Evolutionary conservation across 2,113 vertebrate genomes (phyloP).

Genomic region (Mustela nigripes): DNA sequence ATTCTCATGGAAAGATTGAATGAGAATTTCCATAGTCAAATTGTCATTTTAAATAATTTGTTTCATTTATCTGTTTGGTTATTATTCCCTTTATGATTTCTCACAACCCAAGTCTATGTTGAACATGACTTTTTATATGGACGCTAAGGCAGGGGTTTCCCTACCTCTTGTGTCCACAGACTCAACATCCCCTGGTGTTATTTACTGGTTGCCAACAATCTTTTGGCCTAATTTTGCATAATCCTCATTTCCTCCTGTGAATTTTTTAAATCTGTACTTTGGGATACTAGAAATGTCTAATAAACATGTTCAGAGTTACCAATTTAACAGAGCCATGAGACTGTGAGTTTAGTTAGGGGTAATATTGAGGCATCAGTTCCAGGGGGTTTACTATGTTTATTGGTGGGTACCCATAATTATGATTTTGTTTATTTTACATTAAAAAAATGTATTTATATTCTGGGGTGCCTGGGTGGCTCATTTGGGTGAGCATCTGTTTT

Average conservation of each 20-base stretch:
- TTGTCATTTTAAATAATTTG: not conserved
- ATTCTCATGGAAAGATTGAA: not conserved
- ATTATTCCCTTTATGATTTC: not conserved
- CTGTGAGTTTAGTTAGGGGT: not conserved
- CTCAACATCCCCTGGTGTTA: not conserved
- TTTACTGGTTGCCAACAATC: not conserved
- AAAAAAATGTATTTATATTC: not conserved
- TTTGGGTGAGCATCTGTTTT: not conserved
- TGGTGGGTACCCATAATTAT: not conserved
- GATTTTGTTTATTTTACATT: not conserved
- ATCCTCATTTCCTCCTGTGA: not conserved
- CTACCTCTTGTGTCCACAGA: accelerated
- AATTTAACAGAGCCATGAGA: not conserved
- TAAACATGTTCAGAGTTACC: not conserved
- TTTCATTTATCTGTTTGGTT: not conserved
- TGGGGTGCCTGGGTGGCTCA: not conserved
- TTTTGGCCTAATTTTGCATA: not conserved
- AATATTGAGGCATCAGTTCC: not conserved
- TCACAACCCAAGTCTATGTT: not conserved
- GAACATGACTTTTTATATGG: not conserved
- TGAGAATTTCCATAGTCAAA: not conserved
- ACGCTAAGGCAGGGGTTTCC: not conserved
- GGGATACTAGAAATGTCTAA: not conserved
- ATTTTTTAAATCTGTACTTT: not conserved
- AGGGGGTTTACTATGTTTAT: not conserved